Evolutionary conservation across 64 coral and sea anemone genomes (phyloP), one percentile per base, ranked within the genome.

Genomic region (Stichodactyla mertensii): DNA sequence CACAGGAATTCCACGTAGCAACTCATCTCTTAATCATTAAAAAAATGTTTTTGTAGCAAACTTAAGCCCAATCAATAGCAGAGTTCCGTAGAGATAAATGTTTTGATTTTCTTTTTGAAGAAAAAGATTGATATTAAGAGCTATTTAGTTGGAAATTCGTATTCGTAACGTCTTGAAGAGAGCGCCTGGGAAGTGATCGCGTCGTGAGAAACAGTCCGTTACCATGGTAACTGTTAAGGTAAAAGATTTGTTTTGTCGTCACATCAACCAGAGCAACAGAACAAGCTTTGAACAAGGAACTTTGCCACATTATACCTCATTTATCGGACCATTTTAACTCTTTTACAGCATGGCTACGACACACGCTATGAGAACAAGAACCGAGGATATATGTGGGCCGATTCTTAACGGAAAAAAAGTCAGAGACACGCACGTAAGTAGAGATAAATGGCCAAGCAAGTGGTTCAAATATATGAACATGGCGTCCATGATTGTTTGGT

Each of bases 261-360:
- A 55, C 69, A 74, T 74, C 69, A 74, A 74, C 69, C 69, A 81
- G 51, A 81, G 20, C 78, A 81, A 55, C 78, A 81, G 78, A 7
- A 81, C 51, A 53, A 20, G 13, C 20, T 20, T 81, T 19, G 78
- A 53, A 81, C 51, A 23, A 53, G 26, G 7, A 81, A 28, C 6
- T 16, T 5, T 20, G 54, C 6, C 7, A 59, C 15, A 16, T 81
- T 52, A 4, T 23, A 23, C 31, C 18, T 16, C 18, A 54, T 15
- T 81, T 81, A 20, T 80, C 10, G 24, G 4, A 12, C 78, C 12
- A 12, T 16, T 81, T 55, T 81, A 8, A 81, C 13, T 20, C 16
- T 53, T 53, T 16, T 53, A 52, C 78, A 55, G 16, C 6, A 81
- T 81, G 78, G 78, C 78, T 81, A 53, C 26, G 51, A 55, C 78